phyloP scores from a whole-genome alignment of 2,888 invertebrate species.

The Acleris literana region DNA sequence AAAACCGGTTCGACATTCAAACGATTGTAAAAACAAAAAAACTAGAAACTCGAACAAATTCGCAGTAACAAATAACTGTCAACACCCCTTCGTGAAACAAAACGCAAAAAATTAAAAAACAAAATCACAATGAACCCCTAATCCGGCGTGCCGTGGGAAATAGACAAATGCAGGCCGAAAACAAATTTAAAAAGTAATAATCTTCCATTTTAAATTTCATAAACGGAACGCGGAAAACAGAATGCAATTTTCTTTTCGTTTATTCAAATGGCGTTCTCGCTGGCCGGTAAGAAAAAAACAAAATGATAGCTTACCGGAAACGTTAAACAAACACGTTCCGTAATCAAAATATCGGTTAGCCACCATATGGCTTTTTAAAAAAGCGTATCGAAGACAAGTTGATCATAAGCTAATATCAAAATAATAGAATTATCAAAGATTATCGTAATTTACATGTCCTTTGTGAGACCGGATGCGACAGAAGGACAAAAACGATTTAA shows the following conservation, averaged over 20 bases:
- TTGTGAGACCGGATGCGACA: constrained; percentile 77
- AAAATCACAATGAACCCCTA: constrained; percentile 73
- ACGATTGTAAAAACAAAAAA: constrained; percentile 74
- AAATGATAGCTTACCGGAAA: constrained; percentile 31
- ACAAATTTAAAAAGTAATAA: constrained; percentile 83
- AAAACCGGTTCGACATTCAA: constrained; percentile 78
- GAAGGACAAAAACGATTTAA: constrained; percentile 82
- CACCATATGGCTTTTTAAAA: constrained; percentile 51
- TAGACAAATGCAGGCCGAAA: constrained; percentile 80
- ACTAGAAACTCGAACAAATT: constrained; percentile 69
- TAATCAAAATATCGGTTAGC: constrained; percentile 66
- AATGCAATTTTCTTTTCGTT: constrained; percentile 35
- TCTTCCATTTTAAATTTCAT: constrained; percentile 62
- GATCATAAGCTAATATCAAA: constrained; percentile 73
- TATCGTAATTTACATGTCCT: constrained; percentile 81
- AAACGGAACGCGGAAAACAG: constrained; percentile 40
- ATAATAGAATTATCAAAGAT: constrained; percentile 83
- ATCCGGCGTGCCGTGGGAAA: constrained; percentile 79
- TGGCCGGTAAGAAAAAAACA: constrained; percentile 28
- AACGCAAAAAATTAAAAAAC: constrained; percentile 75
- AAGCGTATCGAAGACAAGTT: constrained; percentile 69
- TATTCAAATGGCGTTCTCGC: constrained; percentile 29
- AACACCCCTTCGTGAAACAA: constrained; percentile 83
- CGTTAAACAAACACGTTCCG: constrained; percentile 40
- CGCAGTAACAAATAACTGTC: constrained; percentile 81